Base-by-base conservation (phyloP, 2,888 invertebrate genomes). In the Andrena dorsata region DNA sequence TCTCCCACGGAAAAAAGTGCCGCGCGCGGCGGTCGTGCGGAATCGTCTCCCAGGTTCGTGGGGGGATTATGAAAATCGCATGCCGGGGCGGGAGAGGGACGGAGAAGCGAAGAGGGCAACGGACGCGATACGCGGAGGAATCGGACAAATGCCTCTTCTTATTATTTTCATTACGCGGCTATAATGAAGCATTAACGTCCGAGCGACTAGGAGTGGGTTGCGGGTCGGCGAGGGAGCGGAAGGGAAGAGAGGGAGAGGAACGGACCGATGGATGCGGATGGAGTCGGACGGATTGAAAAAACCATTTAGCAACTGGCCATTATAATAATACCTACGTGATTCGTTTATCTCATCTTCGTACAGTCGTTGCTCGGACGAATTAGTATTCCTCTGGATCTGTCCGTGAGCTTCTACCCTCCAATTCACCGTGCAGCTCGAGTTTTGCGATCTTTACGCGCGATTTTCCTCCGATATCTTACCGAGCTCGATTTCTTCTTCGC, bases 231-330 rank as follows among this genome's bases (percentile, higher is more conserved):
- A 63, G 70, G 65, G 64, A 74, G 28, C 68, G 75, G 71, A 69
- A 3, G 41, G 13, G 73, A 35, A 0, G 28, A 20, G 13, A n/a
- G 8, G 16, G 20, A 23, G 69, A 74, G 85, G 85, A 78, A 47
- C 65, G 78, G 87, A 80, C 85, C 88, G 88, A 89, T 86, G 88
- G 88, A 88, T 87, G 80, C 77, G 81, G 83, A 83, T 66, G 73
- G 84, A 84, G 80, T 83, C 87, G 87, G 87, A 90, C 90, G 92
- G 90, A 93, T 93, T 93, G 92, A 90, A 94, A 93, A 93, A 93
- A 93, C 90, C 93, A 93, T 94, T 93, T 93, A 93, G 93, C 93
- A 93, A 92, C 93, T 93, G 93, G 92, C 93, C 92, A 93, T 94
- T 93, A 94, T 93, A 93, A 94, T 93, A 93, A 93, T 94, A 93